Evolutionary conservation across 1,140 invertebrate genomes (phyloP), one percentile per base, ranked within the genome.

Genomic region (Trissolcus basalis): DNA sequence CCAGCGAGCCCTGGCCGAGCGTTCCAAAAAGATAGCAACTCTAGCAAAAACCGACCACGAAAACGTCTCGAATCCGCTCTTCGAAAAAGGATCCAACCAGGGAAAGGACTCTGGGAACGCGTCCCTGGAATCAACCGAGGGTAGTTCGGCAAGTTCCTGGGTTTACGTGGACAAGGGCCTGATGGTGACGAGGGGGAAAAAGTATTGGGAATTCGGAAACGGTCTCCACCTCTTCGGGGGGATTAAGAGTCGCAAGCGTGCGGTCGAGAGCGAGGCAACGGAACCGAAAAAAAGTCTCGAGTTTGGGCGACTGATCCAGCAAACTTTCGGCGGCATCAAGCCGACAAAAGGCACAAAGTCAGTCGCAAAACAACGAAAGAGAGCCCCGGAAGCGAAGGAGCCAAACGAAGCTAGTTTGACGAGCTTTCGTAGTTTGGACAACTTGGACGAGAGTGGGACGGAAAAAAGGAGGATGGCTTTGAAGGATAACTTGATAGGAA

Each of bases 311-410:
- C 12, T 76, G 4, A 60, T 65, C 14, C 48, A 61, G 0, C 60
- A 60, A 58, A 76, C 60, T 55, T 76, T 70, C 12, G 73, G 73
- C 0, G 65, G 73, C 4, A 76, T 75, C 39, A 65, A 69, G 33
- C 47, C 36, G 11, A 41, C 7, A 8, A 47, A 58, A 53, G 32
- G 3, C 4, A 12, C 45, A 1, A 14, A 19, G 6, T 6, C 19
- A 27, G 19, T 6, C 19, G 55, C n/a, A 8, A 58, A 44, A 15
- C 11, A 16, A 33, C 9, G 9, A 45, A 27, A 15, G 39, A 56
- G n/a, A n/a, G n/a, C n/a, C n/a, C n/a, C n/a, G n/a, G n/a, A 55
- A 32, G 27, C 48, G 33, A 8, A 6, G 5, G 27, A 10, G 3
- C 39, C 43, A 11, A 64, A 58, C 35, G 15, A 36, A 36, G 39